Base-by-base conservation (phyloP, 2,797 vertebrate genomes). In the Cynodonichthys magdalenae region DNA sequence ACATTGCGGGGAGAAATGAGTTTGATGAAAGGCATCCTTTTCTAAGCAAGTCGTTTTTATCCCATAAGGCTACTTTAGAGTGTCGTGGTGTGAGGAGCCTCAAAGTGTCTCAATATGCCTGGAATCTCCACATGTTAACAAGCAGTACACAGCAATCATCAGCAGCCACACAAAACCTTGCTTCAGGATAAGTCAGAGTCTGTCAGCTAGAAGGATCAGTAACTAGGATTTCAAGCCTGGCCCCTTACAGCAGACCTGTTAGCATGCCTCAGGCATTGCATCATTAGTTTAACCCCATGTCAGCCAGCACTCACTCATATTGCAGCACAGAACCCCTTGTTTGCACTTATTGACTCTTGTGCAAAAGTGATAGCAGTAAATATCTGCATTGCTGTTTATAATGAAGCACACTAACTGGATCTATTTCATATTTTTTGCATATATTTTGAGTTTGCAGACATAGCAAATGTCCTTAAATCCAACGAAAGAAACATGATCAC, bases 111-210 rank as follows among this genome's bases (percentile, higher is more conserved):
- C 64, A 74, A 77, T 79, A 61, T 63, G 62, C 51, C 75, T 63
- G 57, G 51, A 46, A 31, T 52, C 66, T 67, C 73, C 57, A 79
- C 79, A 71, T 83, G 82, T 86, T 80, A 87, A 74, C 75, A 81
- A 68, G 72, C 64, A 34, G 68, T 55, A 72, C 77, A 81, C 75
- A 63, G 83, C 82, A 89, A 91, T 91, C 83, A 85, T 72, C 72
- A 81, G 59, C 70, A 72, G 77, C 83, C 79, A 71, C 75, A 63
- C 69, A 80, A 74, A 79, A 69, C 63, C 77, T 64, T 8, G 78
- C 68, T 66, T 86, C 74, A 79, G 79, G 86, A 75, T 70, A 73
- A 87, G 87, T 92, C 86, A 52, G 89, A 90, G 90, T 65, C 84
- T 89, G 89, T 90, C 89, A 87, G 84, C 68, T 71, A 84, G 63